Evolutionary conservation across 2,888 invertebrate species (phyloP).

Genomic region (Drosophila formosana): DNA sequence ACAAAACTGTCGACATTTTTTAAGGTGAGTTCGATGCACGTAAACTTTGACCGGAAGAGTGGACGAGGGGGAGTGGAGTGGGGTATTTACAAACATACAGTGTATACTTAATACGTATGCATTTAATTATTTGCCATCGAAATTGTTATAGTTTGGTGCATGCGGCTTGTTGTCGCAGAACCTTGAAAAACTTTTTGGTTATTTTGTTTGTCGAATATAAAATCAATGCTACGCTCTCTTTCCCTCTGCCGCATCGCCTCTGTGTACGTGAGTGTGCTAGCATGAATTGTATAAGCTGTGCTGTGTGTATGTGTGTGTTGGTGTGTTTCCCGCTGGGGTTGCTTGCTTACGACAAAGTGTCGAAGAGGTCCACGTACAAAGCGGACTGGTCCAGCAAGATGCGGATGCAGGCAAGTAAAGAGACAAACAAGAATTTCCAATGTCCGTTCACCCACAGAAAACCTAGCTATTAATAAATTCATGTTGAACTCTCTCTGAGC

Average conservation of each 20-base stretch:
- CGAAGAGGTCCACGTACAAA: background rate
- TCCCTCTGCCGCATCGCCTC: slow-evolving; percentile 20
- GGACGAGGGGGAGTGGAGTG: background rate
- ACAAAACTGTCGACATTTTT: slow-evolving; percentile 3
- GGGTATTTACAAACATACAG: slow-evolving; percentile 11
- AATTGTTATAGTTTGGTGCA: slow-evolving; percentile 34
- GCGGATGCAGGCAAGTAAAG: background rate
- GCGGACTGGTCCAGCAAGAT: slow-evolving; percentile 39
- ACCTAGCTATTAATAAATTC: slow-evolving; percentile 48
- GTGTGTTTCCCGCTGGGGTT: slow-evolving; percentile 31
- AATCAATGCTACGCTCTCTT: slow-evolving; percentile 70
- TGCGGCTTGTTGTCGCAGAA: slow-evolving; percentile 36
- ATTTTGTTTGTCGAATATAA: slow-evolving; percentile 59
- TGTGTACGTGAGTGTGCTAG: slow-evolving; percentile 3
- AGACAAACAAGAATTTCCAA: slow-evolving; percentile 4
- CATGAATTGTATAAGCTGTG: slow-evolving; percentile 40
- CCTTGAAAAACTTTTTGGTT: slow-evolving; percentile 60
- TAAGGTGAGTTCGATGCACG: slow-evolving; percentile 46
- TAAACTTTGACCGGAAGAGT: background rate
- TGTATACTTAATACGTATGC: background rate
- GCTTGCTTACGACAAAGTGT: slow-evolving; percentile 32
- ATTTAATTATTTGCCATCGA: background rate
- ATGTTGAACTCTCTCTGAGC: slow-evolving; percentile 16
- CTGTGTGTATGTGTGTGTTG: slow-evolving; percentile 4
- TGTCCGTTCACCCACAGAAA: slow-evolving; percentile 11